These are phyloP conservation scores for Cyrtonyx montezumae DNA, from an alignment of 2,113 vertebrate species.

Conservation along the genomic window DNA sequence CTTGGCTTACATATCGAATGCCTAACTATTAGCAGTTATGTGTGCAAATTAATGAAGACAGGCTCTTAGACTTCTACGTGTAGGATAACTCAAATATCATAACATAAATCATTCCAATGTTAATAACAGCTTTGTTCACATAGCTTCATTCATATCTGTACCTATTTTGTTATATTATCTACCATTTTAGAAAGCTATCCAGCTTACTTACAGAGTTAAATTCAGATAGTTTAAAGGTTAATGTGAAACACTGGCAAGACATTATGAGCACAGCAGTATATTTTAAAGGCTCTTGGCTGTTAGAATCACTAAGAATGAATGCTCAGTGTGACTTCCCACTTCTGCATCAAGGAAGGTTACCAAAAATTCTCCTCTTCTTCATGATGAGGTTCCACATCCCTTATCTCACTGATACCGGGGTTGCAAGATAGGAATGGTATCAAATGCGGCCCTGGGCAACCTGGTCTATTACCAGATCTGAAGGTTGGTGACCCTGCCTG, in stretches of 20 bases:
- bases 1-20: neutral
- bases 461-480: too few species aligned
- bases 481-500: too few species aligned
- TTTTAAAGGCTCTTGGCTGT: slow-evolving; percentile 41
- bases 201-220: slow-evolving; percentile 69
- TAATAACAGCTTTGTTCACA: slow-evolving; percentile 66
- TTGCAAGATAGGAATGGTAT: fast-evolving
- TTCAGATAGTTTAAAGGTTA: slow-evolving; percentile 69
- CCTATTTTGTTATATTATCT: slow-evolving; percentile 64
- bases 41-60: neutral
- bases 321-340: neutral
- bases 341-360: neutral
- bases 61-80: neutral
- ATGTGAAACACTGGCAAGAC: slow-evolving; percentile 49
- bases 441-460: neutral
- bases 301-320: neutral
- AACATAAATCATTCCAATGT: slow-evolving; percentile 46
- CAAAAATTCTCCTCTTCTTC: neutral
- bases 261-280: slow-evolving; percentile 53
- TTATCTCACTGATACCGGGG: neutral
- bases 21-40: neutral
- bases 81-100: neutral
- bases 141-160: slow-evolving; percentile 29
- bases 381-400: neutral
- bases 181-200: slow-evolving; percentile 58